phyloP scores from a whole-genome alignment of 2,797 vertebrate genomes.

The Ciconia nigra region DNA sequence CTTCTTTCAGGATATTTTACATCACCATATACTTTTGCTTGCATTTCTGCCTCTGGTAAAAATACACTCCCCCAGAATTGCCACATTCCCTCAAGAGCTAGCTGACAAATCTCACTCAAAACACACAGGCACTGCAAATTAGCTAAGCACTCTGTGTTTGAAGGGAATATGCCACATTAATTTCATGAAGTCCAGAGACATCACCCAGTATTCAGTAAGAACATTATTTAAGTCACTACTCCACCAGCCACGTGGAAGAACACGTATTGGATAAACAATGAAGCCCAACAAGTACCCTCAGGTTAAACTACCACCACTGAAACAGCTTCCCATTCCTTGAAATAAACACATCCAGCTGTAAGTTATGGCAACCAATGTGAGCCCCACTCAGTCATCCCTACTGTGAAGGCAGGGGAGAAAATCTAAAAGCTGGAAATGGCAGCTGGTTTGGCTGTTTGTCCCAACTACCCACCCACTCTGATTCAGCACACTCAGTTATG shows the following conservation, averaged over 20 bases:
- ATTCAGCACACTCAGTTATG: not conserved
- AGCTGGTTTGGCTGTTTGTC: not conserved
- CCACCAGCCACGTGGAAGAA: not conserved
- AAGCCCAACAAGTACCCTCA: not conserved
- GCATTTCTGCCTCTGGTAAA: not conserved
- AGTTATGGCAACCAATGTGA: not conserved
- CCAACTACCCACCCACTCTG: accelerated
- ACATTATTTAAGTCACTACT: not conserved
- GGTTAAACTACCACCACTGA: not conserved
- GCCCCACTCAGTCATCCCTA: not conserved
- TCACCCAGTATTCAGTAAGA: not conserved
- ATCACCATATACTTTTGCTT: not conserved
- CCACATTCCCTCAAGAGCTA: not conserved
- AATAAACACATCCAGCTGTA: not conserved
- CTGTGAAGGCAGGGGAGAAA: not conserved
- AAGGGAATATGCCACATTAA: not conserved
- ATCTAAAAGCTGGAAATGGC: not conserved
- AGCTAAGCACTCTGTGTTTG: not conserved
- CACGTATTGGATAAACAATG: not conserved
- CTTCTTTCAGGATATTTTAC: not conserved
- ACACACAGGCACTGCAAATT: not conserved
- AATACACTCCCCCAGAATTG: not conserved
- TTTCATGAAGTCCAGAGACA: not conserved
- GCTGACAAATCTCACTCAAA: not conserved
- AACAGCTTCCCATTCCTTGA: not conserved